phyloP scores from a whole-genome alignment of 2,888 invertebrate genomes.

The Drosophila basisetae region DNA sequence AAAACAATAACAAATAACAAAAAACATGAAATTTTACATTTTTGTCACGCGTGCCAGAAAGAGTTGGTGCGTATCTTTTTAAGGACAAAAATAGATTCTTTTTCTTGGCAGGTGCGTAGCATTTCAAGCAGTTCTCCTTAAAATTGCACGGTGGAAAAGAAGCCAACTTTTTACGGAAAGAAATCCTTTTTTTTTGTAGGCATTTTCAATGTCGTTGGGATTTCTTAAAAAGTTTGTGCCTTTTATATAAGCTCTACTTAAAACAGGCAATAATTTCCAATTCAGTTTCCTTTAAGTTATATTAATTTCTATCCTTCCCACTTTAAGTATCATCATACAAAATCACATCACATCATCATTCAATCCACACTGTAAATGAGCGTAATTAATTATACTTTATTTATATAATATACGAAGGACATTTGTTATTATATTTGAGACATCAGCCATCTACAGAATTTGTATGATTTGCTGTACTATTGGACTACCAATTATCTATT shows the following conservation, averaged over 20 bases:
- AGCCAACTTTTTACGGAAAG: background rate
- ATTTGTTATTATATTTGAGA: background rate
- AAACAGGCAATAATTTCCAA: background rate
- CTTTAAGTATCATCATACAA: background rate
- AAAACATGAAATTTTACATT: slow-evolving; percentile 31
- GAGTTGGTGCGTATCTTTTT: background rate
- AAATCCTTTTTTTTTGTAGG: background rate
- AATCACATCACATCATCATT: background rate
- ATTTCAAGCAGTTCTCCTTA: background rate
- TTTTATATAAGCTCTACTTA: background rate
- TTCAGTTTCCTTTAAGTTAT: background rate
- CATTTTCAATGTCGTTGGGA: background rate
- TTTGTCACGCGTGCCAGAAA: slow-evolving; percentile 23
- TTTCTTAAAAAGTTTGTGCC: background rate
- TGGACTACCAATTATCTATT: background rate
- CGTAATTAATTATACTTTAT: background rate
- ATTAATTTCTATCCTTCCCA: background rate
- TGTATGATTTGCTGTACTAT: background rate
- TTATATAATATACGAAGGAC: background rate
- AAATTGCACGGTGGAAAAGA: background rate
- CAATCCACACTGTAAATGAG: too few relatives aligned
- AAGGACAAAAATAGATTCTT: background rate
- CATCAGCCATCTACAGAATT: background rate
- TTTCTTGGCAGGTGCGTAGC: background rate
- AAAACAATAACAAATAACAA: slow-evolving; percentile 43